Base-by-base conservation (phyloP, 2,888 invertebrate genomes). In the Cyrtodaria siliqua region DNA sequence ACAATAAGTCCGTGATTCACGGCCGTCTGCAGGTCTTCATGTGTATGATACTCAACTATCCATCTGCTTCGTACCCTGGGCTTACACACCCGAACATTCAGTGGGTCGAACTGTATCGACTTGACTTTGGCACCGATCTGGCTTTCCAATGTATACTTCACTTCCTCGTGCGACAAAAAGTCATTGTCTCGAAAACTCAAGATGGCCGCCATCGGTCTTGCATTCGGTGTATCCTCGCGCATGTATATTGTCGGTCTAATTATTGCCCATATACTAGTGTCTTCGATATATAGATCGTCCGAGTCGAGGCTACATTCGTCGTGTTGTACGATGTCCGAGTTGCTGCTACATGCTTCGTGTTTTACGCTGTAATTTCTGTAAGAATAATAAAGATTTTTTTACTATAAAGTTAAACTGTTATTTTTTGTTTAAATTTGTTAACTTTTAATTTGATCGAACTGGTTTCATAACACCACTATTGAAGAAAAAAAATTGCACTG, bases 111-210 rank as follows among this genome's bases (percentile, higher is more conserved):
- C 42, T 81, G 80, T 4, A 82, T 55, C 2, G 44, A 57, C 24
- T 57, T 67, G 12, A 81, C 69, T 1, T 62, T 49, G 14, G 79
- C 69, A 12, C 73, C 76, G 2, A 73, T 60, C 24, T 74, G 72
- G 9, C 59, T 71, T 47, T 72, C 66, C 2, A 84, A 61, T 18
- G 70, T 42, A 18, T 75, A 71, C 62, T 79, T 84, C 0, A 84
- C 69, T 18, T 84, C 81, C 18, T 67, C 57, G 57, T 84, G 84
- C 0, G 70, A 70, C 1, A 72, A 59, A 38, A 53, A 75, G 26
- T 84, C 84, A 47, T 84, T 84, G 59, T 84, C 79, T 23, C 80
- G 79, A 40, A 84, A 68, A 62, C 82, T 82, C 26, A 84, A 82
- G 24, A 82, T 72, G 56, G 74, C 79, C 4, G 75, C 60, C 12